Conservation (phyloP, 2,797 vertebrate species). For the Melanotaenia maccullochi region DNA sequence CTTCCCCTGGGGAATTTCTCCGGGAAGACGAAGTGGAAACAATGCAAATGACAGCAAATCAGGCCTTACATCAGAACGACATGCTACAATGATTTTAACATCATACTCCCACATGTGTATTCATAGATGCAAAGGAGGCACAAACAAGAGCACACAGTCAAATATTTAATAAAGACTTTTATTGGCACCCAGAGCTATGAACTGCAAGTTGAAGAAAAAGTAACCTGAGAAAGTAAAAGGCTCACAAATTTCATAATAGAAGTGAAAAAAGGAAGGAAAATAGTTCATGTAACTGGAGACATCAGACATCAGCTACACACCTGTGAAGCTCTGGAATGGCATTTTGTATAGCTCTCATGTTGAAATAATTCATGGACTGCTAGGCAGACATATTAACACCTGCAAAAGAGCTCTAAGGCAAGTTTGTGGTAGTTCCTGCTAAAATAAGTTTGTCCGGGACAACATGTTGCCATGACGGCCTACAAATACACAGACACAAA, state of each 20-base stretch:
- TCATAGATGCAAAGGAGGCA: background rate
- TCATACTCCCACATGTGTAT: background rate
- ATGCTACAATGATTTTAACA: conserved; percentile 35
- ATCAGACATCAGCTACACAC: background rate
- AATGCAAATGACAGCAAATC: conserved; percentile 68
- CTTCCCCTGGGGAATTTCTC: conserved; percentile 57
- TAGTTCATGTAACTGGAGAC: background rate
- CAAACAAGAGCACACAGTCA: background rate
- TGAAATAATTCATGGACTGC: background rate
- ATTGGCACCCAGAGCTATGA: background rate
- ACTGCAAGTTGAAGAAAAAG: background rate
- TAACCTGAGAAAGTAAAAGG: background rate
- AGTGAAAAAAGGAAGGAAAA: background rate
- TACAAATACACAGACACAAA: background rate
- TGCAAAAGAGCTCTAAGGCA: background rate
- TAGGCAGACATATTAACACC: background rate
- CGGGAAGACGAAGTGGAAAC: conserved; percentile 43
- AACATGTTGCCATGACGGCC: background rate
- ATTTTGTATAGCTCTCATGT: background rate
- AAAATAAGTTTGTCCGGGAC: background rate
- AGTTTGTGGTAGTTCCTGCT: background rate
- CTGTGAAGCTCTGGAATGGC: background rate
- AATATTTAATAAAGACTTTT: conserved; percentile 3
- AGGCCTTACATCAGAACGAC: conserved; percentile 28
- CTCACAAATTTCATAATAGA: background rate